Evolutionary conservation across 2,888 invertebrate genomes (phyloP), one percentile per base, ranked within the genome.

Genomic region (Eupithecia inturbata): DNA sequence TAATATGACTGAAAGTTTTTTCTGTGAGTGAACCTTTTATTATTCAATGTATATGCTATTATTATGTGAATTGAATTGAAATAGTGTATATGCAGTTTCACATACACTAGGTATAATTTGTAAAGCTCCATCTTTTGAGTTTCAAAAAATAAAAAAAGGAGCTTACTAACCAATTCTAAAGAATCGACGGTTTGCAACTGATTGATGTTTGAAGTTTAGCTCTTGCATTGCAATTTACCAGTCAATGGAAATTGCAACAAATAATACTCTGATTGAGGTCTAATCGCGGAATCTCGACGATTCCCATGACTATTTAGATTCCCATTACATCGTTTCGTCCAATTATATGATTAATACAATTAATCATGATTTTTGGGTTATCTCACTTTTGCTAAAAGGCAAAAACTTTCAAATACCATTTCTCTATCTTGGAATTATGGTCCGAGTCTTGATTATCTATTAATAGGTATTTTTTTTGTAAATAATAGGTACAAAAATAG

Each of bases 191-290:
- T 80, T 71, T 77, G 75, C 75, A 76, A 77, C 82, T 87, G 89
- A 91, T 91, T 91, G 91, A 91, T 91, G 91, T 88, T 86, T 88
- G 88, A 87, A 86, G 84, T 83, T 86, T 84, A 84, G 80, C 84
- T 83, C 85, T 81, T 74, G 80, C 82, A 71, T 82, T 82, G 87
- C 89, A 94, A 94, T 94, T 94, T 94, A 81, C 87, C 93, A 93
- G 94, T 94, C 94, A 94, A 90, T 93, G 93, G 79, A 92, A 92
- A 94, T 94, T 93, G 93, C 93, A 88, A 89, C 88, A 86, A 89
- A 91, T 86, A 66, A 82, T 87, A 82, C 84, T 85, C 86, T 91
- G 92, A 93, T 93, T 92, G 91, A 87, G 85, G 88, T 84, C 89
- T 93, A 93, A 93, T 92, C 90, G 88, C 81, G 86, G 82, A 85